Percentiles rank a stretch among this genome's conserved stretches.
Evolutionary conservation across 2,797 vertebrate species (phyloP).

Genomic region (Miichthys miiuy): DNA sequence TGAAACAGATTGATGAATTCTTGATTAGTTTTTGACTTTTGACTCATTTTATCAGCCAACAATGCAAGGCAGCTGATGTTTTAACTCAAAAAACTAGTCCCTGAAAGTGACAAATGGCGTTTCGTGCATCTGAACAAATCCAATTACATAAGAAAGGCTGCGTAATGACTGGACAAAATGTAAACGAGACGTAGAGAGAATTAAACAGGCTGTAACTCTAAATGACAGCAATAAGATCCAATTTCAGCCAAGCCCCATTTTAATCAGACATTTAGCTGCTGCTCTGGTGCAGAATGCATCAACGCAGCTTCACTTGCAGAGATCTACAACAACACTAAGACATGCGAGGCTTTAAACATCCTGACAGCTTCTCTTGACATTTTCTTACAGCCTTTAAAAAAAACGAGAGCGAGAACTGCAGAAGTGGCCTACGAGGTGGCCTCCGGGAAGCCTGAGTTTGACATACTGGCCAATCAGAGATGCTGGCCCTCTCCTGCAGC

Average conservation of each 20-base stretch:
- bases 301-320: constrained; percentile 12
- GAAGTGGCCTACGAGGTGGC: not conserved
- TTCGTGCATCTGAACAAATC: constrained; percentile 32
- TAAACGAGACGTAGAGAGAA: constrained; percentile 37
- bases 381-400: not conserved
- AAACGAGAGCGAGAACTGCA: too few species aligned
- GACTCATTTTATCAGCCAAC: too few species aligned
- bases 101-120: constrained; percentile 1
- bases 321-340: constrained; percentile 46
- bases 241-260: constrained; percentile 46
- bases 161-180: constrained; percentile 39
- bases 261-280: constrained; percentile 45
- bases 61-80: not conserved
- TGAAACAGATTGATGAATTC: not conserved
- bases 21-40: too few species aligned
- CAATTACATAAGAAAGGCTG: constrained; percentile 21
- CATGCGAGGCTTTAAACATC: constrained; percentile 1
- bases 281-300: constrained; percentile 19
- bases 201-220: constrained; percentile 40
- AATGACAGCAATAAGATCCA: constrained; percentile 52
- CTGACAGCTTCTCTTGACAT: constrained; percentile 13
- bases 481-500: not conserved
- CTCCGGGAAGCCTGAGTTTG: not conserved
- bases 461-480: constrained; percentile 17
- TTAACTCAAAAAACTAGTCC: not conserved